phyloP scores from a whole-genome alignment of 2,113 vertebrate genomes.

The Silurus meridionalis region DNA sequence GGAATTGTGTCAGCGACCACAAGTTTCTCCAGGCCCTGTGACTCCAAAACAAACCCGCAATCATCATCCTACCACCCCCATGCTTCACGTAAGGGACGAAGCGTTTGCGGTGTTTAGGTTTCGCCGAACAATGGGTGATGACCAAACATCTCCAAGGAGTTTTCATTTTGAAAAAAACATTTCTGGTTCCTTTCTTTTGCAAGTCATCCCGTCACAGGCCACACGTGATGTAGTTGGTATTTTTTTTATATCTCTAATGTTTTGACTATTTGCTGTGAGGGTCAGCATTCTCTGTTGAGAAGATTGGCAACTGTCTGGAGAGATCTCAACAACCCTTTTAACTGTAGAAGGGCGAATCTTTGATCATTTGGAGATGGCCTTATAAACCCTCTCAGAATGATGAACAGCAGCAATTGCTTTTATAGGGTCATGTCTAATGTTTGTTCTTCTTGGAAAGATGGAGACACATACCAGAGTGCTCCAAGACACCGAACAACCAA shows the following conservation, averaged over 20 bases:
- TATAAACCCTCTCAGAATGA: not conserved
- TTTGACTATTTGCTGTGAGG: not conserved
- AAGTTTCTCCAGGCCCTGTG: not conserved
- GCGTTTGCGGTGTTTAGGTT: not conserved
- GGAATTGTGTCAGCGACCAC: not conserved
- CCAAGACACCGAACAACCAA: not conserved
- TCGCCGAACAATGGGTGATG: not conserved
- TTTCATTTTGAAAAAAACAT: not conserved
- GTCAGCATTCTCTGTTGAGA: not conserved
- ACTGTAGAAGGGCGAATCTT: not conserved
- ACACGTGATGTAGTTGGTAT: not conserved
- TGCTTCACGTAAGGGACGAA: not conserved
- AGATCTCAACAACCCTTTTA: not conserved
- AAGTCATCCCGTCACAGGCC: too few relatives aligned
- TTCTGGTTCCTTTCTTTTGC: too few relatives aligned
- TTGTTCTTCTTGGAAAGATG: not conserved
- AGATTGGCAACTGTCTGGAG: not conserved
- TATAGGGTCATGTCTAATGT: not conserved
- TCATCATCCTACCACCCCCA: not conserved
- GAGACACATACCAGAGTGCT: not conserved
- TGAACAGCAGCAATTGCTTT: not conserved
- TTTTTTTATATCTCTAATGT: not conserved
- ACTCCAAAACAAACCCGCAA: not conserved
- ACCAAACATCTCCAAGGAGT: not conserved
- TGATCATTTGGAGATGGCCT: not conserved